Percentiles rank a stretch among this genome's conserved stretches.
Evolutionary conservation across 1,140 invertebrate species (phyloP).

Genomic region (Lithobius niger): DNA sequence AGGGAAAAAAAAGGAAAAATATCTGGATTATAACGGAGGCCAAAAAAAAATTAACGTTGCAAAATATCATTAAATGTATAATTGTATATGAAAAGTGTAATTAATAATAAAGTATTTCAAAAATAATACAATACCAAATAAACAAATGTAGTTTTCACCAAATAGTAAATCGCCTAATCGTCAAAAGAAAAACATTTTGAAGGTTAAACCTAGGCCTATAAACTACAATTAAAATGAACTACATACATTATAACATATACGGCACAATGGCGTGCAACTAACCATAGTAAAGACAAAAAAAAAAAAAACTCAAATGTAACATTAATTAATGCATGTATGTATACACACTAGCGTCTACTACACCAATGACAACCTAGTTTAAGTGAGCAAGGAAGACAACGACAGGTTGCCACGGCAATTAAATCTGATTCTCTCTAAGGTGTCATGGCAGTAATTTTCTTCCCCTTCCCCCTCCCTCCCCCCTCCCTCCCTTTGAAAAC

Average conservation of each 20-base stretch:
- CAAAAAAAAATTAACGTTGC: slow-evolving; percentile 24
- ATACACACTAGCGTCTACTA: not conserved
- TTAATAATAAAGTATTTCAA: slow-evolving; percentile 21
- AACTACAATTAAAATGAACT: not conserved
- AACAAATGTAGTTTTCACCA: slow-evolving; percentile 16
- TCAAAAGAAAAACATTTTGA: too few species aligned
- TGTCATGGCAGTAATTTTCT: slow-evolving; percentile 7
- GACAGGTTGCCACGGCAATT: slow-evolving; percentile 1
- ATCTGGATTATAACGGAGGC: slow-evolving; percentile 11
- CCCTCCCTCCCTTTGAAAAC: not conserved
- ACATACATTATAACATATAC: not conserved
- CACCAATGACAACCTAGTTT: slow-evolving; percentile 1
- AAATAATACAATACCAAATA: slow-evolving; percentile 24
- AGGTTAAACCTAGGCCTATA: too few species aligned
- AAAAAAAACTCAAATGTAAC: slow-evolving; percentile 12
- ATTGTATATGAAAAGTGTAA: slow-evolving; percentile 27
- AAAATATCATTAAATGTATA: slow-evolving; percentile 26
- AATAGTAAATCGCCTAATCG: too few species aligned
- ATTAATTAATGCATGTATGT: slow-evolving; percentile 8
- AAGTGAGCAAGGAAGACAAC: slow-evolving; percentile 9
- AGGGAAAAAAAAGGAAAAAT: slow-evolving; percentile 7
- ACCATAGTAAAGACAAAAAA: slow-evolving; percentile 13
- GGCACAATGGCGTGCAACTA: slow-evolving; percentile 12
- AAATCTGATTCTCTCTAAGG: not conserved
- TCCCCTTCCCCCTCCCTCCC: not conserved